phyloP scores from a whole-genome alignment of 2,113 vertebrate species.

The Dendrocopos noguchii region DNA sequence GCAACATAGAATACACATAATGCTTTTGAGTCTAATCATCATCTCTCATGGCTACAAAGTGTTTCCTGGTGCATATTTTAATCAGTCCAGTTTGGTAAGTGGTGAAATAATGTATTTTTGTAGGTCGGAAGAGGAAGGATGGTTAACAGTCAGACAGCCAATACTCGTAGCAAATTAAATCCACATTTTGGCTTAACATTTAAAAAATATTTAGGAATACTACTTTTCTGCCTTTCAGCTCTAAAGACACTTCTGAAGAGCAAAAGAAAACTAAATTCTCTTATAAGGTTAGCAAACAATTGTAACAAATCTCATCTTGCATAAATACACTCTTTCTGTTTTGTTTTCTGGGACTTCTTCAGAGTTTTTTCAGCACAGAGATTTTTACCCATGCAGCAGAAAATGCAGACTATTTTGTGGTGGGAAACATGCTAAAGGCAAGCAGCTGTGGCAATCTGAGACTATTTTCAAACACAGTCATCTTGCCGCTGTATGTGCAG shows the following conservation, averaged over 20 bases:
- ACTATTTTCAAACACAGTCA: slow-evolving; percentile 48
- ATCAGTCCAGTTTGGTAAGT: not conserved
- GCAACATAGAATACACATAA: not conserved
- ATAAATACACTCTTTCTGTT: slow-evolving; percentile 9
- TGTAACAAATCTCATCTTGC: slow-evolving; percentile 35
- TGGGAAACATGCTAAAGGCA: slow-evolving; percentile 38
- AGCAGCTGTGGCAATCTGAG: slow-evolving; percentile 61
- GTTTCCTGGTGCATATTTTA: slow-evolving; percentile 19
- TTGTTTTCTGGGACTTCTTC: slow-evolving; percentile 2
- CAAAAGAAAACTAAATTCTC: not conserved
- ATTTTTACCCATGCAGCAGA: slow-evolving; percentile 60
- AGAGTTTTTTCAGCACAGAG: not conserved
- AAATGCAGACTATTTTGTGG: slow-evolving; percentile 57
- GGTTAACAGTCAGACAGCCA: slow-evolving; percentile 15
- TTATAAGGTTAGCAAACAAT: not conserved
- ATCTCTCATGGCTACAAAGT: not conserved
- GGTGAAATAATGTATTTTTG: slow-evolving; percentile 20
- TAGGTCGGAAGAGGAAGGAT: not conserved
- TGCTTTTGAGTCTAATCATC: not conserved
- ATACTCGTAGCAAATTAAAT: slow-evolving; percentile 26
- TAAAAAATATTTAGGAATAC: slow-evolving; percentile 14
- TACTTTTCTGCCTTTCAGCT: not conserved
- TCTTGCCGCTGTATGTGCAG: slow-evolving; percentile 44
- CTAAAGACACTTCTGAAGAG: not conserved
- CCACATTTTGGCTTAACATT: slow-evolving; percentile 32